A percentile compares a stretch with the other conserved stretches of the same genome.
Evolutionary conservation across 1,140 invertebrate genomes (phyloP).

Genomic region (Agrilus planipennis): DNA sequence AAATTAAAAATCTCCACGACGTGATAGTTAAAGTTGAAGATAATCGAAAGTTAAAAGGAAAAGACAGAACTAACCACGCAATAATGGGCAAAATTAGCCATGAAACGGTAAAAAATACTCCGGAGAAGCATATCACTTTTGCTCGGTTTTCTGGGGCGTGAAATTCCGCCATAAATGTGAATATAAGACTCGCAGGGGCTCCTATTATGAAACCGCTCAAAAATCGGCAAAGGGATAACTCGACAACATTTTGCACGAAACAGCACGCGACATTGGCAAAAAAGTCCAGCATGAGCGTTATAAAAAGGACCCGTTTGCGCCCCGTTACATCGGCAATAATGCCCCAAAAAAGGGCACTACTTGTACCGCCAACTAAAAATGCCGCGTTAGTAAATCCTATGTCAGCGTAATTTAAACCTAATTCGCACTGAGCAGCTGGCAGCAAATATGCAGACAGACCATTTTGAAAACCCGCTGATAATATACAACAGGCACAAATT

Average conservation of each 20-base stretch:
- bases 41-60: constrained; percentile 20
- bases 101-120: constrained; percentile 47
- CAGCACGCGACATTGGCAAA: constrained; percentile 38
- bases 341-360: constrained; percentile 48
- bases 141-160: constrained; percentile 42
- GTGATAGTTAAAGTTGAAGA: constrained; percentile 13
- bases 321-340: constrained; percentile 43
- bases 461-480: constrained; percentile 41
- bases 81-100: constrained; percentile 50
- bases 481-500: constrained; percentile 12
- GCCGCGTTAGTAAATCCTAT: constrained; percentile 44
- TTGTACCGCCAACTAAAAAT: constrained; percentile 43
- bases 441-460: constrained; percentile 46
- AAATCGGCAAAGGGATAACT: constrained; percentile 36
- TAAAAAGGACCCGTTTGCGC: constrained; percentile 43
- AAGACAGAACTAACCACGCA: constrained; percentile 32
- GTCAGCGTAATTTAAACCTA: constrained; percentile 39
- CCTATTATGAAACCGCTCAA: constrained; percentile 42
- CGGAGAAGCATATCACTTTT: constrained; percentile 45
- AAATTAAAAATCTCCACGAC: constrained; percentile 49
- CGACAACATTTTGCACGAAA: constrained; percentile 32
- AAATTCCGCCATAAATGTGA: constrained; percentile 50
- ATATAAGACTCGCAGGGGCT: constrained; percentile 43
- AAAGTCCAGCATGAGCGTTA: constrained; percentile 50
- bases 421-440: constrained; percentile 42